These are phyloP conservation scores for Serilophus lunatus DNA, from an alignment of 2,113 vertebrate genomes.

Conservation along the genomic window DNA sequence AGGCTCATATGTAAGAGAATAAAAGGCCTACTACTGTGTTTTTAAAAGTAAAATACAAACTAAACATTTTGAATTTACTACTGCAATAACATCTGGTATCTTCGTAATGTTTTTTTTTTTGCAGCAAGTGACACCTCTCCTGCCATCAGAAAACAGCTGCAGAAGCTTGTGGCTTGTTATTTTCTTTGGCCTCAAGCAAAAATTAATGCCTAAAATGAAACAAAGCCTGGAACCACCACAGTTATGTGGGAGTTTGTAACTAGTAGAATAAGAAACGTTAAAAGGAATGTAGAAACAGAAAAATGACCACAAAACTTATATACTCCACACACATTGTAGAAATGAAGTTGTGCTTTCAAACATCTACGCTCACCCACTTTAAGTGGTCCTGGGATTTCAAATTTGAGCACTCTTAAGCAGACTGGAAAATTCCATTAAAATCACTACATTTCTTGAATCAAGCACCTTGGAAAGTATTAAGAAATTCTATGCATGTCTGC, in stretches of 20 bases:
- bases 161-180: not conserved
- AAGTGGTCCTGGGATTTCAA: not conserved
- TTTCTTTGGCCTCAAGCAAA: not conserved
- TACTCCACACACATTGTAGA: fast-evolving
- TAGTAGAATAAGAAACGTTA: not conserved
- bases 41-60: not conserved
- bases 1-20: not conserved
- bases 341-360: not conserved
- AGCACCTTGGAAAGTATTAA: not conserved
- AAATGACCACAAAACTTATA: not conserved
- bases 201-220: not conserved
- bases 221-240: no score
- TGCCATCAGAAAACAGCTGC: not conserved
- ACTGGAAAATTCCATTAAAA: not conserved
- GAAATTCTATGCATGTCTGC: not conserved
- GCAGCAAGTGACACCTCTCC: not conserved
- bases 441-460: not conserved
- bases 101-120: not conserved
- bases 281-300: not conserved
- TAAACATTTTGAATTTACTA: not conserved
- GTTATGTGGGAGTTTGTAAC: not conserved
- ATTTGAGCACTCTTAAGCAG: not conserved
- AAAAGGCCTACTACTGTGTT: not conserved
- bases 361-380: not conserved
- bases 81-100: not conserved